A percentile compares a stretch with the other conserved stretches of the same genome.
Conservation (phyloP, 2,888 invertebrate genomes). For the Plebejus anna region DNA sequence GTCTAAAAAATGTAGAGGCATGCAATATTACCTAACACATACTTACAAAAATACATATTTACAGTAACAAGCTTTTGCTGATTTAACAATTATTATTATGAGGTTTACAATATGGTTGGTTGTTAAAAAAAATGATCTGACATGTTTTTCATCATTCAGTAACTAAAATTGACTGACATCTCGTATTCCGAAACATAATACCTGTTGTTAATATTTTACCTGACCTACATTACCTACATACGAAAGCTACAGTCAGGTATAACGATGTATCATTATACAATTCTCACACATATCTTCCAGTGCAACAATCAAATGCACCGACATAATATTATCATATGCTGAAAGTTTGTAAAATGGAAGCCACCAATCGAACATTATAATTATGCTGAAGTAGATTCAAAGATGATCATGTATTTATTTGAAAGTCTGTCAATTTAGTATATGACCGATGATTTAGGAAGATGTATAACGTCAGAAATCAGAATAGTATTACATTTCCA, state of each 20-base stretch:
- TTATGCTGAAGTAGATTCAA: background rate
- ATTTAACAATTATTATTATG: background rate
- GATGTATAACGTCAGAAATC: background rate
- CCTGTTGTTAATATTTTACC: too few relatives aligned
- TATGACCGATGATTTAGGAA: background rate
- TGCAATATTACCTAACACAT: background rate
- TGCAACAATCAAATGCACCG: background rate
- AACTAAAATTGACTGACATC: background rate
- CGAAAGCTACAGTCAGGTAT: too few relatives aligned
- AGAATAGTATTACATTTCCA: constrained; percentile 39
- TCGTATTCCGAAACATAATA: background rate
- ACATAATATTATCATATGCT: too few relatives aligned
- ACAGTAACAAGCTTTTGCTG: background rate
- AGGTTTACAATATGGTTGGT: background rate
- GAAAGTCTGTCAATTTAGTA: background rate
- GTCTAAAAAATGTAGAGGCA: too few relatives aligned
- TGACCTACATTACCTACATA: too few relatives aligned
- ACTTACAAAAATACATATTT: background rate
- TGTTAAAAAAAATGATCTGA: background rate
- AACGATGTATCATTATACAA: background rate
- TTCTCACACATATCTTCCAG: background rate
- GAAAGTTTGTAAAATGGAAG: too few relatives aligned
- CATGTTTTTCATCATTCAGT: background rate
- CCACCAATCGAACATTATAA: background rate
- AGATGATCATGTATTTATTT: background rate